Evolutionary conservation across 2,113 vertebrate species (phyloP), one percentile per base, ranked within the genome.

Genomic region (Parus major): DNA sequence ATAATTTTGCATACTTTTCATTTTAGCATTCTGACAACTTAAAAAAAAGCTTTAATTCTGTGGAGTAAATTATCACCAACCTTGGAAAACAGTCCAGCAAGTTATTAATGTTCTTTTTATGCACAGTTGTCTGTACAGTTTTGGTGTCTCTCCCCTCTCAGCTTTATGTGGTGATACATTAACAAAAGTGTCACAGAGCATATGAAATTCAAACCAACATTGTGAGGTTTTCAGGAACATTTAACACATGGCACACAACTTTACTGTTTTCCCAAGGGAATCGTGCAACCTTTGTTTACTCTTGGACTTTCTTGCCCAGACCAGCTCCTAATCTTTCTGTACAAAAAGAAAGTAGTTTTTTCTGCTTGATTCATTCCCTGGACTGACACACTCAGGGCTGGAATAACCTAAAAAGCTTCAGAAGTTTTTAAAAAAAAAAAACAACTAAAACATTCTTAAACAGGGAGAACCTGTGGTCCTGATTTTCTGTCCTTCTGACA

Each of bases 1-100:
- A 91, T 80, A 57, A 91, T 85, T 92, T 87, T 77, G 27, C 84
- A 92, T 66, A 65, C 47, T 85, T 89, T 80, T 91, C 84, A 57
- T 94, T 95, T 85, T 42, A 95, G 59, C 33, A 35, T 86, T 77
- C 53, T 90, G 89, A 87, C 61, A 92, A 84, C 65, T 79, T 70
- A 1, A 31, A 72, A 49, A 68, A 52, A 59, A 52, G 7, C 39
- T 29, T 92, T 90, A 63, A 73, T 81, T 94, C 72, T 50, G 17
- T 22, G 36, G n/a, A 91, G 86, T 79, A 91, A 94, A 93, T 91
- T 72, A 85, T 72, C 56, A 73, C 66, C 70, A 89, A 92, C 61
- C 55, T 82, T 72, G 25, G 25, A n/a, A 79, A 49, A 83, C 88
- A 69, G 8, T 82, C 61, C 70, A 89, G 36, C 53, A 79, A 88